phyloP scores from a whole-genome alignment of 2,888 invertebrate species.

The Heteropelma amictum region DNA sequence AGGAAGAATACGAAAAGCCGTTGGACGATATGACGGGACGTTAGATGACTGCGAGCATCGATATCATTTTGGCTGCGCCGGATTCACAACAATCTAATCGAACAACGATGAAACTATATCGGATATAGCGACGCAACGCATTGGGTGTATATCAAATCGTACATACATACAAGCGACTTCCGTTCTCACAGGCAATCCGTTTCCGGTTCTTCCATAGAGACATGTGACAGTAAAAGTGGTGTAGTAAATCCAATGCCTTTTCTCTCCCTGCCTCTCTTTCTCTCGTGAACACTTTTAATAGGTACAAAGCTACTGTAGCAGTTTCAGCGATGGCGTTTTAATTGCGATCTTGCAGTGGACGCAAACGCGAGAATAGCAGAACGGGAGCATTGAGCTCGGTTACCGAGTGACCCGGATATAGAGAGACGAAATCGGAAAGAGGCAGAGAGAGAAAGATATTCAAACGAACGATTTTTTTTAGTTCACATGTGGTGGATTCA shows the following conservation, averaged over 20 bases:
- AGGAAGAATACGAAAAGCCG: too few species aligned
- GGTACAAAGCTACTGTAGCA: conserved; percentile 27
- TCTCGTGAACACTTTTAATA: conserved; percentile 21
- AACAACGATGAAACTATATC: too few species aligned
- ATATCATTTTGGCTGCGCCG: too few species aligned
- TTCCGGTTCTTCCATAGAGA: background rate
- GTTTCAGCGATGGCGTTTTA: conserved; percentile 59
- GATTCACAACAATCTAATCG: too few species aligned
- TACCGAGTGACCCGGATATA: conserved; percentile 60
- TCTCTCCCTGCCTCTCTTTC: conserved; percentile 6
- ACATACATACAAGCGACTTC: background rate
- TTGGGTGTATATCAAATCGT: too few species aligned
- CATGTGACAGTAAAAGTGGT: background rate
- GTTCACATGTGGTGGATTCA: conserved; percentile 29
- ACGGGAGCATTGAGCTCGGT: conserved; percentile 49
- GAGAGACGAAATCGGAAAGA: background rate
- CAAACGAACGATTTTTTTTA: conserved; percentile 43
- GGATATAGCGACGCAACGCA: too few species aligned
- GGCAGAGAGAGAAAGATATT: conserved; percentile 10
- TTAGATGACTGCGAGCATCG: too few species aligned
- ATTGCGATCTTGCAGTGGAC: conserved; percentile 51
- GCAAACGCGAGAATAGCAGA: background rate
- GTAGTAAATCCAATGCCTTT: background rate
- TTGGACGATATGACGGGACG: too few species aligned
- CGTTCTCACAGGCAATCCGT: background rate